Conservation (phyloP, 2,888 invertebrate genomes). For the Anaspis maculata region DNA sequence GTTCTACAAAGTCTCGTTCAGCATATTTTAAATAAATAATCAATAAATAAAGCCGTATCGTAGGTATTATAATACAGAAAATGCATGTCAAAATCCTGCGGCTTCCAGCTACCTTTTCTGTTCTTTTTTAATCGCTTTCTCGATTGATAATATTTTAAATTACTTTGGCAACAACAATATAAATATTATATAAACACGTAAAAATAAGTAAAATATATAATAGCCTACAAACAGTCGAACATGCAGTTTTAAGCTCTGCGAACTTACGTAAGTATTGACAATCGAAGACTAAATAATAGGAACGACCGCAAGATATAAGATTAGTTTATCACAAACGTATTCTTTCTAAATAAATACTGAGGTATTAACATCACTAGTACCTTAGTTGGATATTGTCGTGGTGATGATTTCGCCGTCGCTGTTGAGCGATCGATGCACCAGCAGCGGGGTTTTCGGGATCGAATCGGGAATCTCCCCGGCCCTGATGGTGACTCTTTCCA, state of each 20-base stretch:
- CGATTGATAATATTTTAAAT: no score
- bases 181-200: slow-evolving; percentile 14
- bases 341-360: slow-evolving; percentile 35
- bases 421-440: slow-evolving; percentile 67
- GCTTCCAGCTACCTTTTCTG: no score
- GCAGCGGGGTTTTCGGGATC: slow-evolving; percentile 68
- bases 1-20: no score
- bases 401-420: slow-evolving; percentile 72
- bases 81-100: no score
- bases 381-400: slow-evolving; percentile 34
- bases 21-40: no score
- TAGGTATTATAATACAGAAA: no score
- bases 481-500: slow-evolving; percentile 71
- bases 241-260: slow-evolving; percentile 10
- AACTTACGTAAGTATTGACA: slow-evolving; percentile 16
- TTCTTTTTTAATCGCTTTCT: no score
- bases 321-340: slow-evolving; percentile 33
- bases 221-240: slow-evolving; percentile 16
- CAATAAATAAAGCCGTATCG: no score
- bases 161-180: slow-evolving; percentile 29
- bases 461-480: slow-evolving; percentile 65
- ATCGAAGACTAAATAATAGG: slow-evolving; percentile 23
- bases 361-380: slow-evolving; percentile 26
- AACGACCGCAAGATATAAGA: slow-evolving; percentile 34
- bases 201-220: slow-evolving; percentile 1